Conservation (phyloP, 1,140 invertebrate species). For the Pseudomyrmex dendroicus region DNA sequence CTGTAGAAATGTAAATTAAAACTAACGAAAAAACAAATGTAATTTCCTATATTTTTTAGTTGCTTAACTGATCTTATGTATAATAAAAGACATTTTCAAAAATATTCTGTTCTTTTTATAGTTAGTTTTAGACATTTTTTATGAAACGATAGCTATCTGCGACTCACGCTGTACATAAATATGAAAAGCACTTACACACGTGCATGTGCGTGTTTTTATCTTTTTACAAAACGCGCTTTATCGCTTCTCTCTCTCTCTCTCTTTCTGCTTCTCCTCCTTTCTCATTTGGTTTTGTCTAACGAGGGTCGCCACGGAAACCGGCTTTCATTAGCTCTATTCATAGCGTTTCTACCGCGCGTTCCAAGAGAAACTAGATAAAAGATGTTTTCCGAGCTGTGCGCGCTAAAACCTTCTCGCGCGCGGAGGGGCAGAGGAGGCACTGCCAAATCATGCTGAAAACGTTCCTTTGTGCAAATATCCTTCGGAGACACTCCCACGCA, state of each 20-base stretch:
- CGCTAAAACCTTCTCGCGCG: not conserved
- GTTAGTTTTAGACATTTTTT: not conserved
- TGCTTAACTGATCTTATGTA: not conserved
- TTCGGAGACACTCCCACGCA: not conserved
- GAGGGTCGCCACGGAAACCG: not conserved
- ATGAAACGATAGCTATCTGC: not conserved
- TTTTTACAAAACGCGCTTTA: not conserved
- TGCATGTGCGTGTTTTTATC: not conserved
- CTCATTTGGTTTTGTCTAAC: not conserved
- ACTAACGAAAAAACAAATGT: not conserved
- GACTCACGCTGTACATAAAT: not conserved
- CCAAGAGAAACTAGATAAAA: constrained; percentile 8
- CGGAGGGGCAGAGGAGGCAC: too few relatives aligned
- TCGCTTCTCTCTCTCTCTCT: not conserved
- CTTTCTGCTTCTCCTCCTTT: not conserved
- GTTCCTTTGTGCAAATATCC: constrained; percentile 2
- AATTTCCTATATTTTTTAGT: not conserved
- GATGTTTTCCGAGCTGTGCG: constrained; percentile 7
- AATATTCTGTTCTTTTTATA: not conserved
- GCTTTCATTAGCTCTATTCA: constrained; percentile 38
- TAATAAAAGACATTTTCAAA: not conserved
- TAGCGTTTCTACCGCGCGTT: constrained; percentile 10
- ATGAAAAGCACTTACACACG: not conserved
- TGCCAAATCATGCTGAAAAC: constrained; percentile 16
- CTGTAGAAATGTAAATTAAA: not conserved